Base-by-base conservation (phyloP, 1,140 invertebrate species). In the Saccostrea cuccullata region DNA sequence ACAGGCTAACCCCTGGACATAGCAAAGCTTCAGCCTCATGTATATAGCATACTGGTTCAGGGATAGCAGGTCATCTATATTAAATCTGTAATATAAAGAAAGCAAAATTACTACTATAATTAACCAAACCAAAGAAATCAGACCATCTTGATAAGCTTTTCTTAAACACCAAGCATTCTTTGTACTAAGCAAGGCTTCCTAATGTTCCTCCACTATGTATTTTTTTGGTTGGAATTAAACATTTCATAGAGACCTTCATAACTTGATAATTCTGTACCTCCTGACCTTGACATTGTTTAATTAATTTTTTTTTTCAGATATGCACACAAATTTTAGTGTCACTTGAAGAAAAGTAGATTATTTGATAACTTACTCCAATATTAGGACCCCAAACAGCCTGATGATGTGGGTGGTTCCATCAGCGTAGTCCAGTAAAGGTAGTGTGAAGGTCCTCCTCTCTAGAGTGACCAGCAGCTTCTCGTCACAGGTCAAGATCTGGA, bases 21-120 rank as follows among this genome's bases (percentile, higher is more conserved):
- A 85, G 56, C 84, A 85, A n/a, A 85, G 84, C 15, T 60, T 58
- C 58, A 85, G 55, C 8, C 23, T 85, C 84, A 85, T n/a, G 9
- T 26, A 23, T 55, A 85, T 56, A 11, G 55, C 58, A 64, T 85
- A 85, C 58, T 85, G 17, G 30, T 64, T 56, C 56, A 9, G 17
- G 5, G 55, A 40, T n/a, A 36, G 12, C 58, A 85, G 55, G 30
- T 85, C 84, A 64, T 85, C 55, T 23, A 85, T 85, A 56, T 85
- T 85, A 56, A 56, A 60, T 56, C 84, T 85, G 17, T 13, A 60
- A 60, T 12, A 20, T 23, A 60, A 36, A 26, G 55, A 17, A 85
- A 84, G 5, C 47, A 47, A 2, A 1, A 47, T 47, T 47, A 47
- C 47, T 47, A 47, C 47, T 47, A 6, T 6, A 47, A 47, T 47